A percentile compares a stretch with the other conserved stretches of the same genome.
These are phyloP conservation scores for Cygnus atratus DNA, from an alignment of 2,113 vertebrate genomes.

Conservation along the genomic window DNA sequence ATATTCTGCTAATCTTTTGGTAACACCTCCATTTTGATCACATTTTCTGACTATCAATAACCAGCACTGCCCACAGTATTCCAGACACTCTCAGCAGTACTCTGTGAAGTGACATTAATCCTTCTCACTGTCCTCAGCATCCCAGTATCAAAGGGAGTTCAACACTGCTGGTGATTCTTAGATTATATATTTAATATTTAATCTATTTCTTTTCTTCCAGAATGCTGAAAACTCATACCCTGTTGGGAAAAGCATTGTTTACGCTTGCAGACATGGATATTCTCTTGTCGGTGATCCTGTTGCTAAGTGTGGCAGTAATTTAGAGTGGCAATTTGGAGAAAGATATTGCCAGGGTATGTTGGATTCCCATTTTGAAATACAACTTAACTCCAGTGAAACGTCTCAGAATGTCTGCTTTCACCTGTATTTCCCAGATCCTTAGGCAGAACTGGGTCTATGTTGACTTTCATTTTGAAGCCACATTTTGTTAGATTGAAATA, in stretches of 20 bases:
- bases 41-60: neutral
- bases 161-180: neutral
- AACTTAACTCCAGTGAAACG: neutral
- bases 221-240: conserved; percentile 70
- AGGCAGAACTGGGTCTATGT: neutral
- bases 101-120: neutral
- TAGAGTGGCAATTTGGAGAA: conserved; percentile 77
- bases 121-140: neutral
- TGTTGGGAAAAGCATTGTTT: conserved; percentile 83
- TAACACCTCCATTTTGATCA: neutral
- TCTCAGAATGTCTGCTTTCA: neutral
- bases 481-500: neutral
- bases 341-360: conserved; percentile 85
- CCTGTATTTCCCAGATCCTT: neutral
- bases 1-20: neutral
- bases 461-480: neutral
- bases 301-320: conserved; percentile 80
- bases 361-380: neutral
- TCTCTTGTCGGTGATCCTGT: conserved; percentile 80
- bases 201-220: conserved; percentile 54
- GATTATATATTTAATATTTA: neutral
- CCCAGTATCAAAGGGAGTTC: neutral
- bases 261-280: conserved; percentile 81
- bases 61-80: neutral
- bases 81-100: neutral